These are phyloP conservation scores for Beris chalybata DNA, from an alignment of 2,888 invertebrate genomes.

Conservation along the genomic window DNA sequence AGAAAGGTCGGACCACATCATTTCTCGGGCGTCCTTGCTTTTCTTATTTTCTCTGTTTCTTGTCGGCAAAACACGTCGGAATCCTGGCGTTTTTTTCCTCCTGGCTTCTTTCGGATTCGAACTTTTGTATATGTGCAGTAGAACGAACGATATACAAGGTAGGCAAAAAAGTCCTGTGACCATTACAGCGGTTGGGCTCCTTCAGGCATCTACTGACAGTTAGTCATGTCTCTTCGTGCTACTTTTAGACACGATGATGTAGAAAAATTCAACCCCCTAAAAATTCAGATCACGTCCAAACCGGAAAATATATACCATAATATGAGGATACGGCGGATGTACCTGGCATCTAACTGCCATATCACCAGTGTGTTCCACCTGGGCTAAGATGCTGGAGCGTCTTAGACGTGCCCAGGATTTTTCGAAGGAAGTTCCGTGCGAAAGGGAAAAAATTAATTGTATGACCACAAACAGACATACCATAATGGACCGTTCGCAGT, in stretches of 20 bases:
- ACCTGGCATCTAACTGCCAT: constrained; percentile 28
- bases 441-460: constrained; percentile 24
- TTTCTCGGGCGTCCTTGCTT: too few species aligned
- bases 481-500: neutral
- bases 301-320: constrained; percentile 2
- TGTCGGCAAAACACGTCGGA: too few species aligned
- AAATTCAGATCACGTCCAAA: constrained; percentile 18
- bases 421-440: constrained; percentile 15
- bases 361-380: constrained; percentile 14
- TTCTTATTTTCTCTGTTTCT: too few species aligned
- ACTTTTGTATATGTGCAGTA: neutral
- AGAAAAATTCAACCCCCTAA: constrained; percentile 12
- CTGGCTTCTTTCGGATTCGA: too few species aligned
- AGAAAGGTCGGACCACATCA: too few species aligned
- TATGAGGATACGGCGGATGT: constrained; percentile 18
- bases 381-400: constrained; percentile 21
- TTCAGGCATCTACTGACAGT: too few species aligned
- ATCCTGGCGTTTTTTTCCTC: too few species aligned
- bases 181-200: too few species aligned
- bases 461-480: constrained; percentile 18
- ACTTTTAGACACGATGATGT: neutral
- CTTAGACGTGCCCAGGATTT: constrained; percentile 23
- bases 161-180: too few species aligned
- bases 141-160: neutral
- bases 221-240: constrained; percentile 18